Evolutionary conservation across 1,140 invertebrate species (phyloP), one percentile per base, ranked within the genome.

Genomic region (Apis mellifera): DNA sequence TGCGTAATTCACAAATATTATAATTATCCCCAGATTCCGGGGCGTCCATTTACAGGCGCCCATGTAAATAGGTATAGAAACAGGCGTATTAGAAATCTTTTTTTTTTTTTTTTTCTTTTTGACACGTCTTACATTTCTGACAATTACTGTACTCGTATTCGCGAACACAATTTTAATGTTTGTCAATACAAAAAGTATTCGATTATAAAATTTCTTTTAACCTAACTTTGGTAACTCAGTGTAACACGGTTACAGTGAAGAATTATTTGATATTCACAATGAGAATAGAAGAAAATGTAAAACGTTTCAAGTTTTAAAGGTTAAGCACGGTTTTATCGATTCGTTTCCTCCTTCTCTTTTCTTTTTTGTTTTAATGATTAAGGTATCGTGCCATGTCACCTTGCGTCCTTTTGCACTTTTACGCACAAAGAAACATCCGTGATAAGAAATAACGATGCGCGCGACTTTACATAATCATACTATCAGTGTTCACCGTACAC

Each of bases 311-410:
- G 26, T 26, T 64, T 65, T 59, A 76, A 76, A 52, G 64, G n/a
- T 74, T 42, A 32, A 60, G 8, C 17, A 48, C 71, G 57, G 15
- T 83, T 78, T 78, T 64, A 73, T 84, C 54, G 72, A 72, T 23
- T 57, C 69, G 68, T 42, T 65, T 5, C 62, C 68, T 64, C 57
- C 55, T 64, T n/a, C 76, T 32, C 74, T 23, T 83, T 84, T 42
- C 54, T 21, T 48, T 79, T 42, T 83, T 80, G 26, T 64, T 82
- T 83, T 50, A 84, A 57, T 74, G 21, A 73, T 85, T 89, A 86
- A 86, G 68, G 75, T 86, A 87, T 82, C 85, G 90, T 91, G 90
- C 90, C 90, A 91, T 91, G 71, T 78, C 74, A 81, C 69, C 84
- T 78, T 82, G 81, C 68, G 72, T 87, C 60, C 78, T 78, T 83